phyloP scores from a whole-genome alignment of 2,888 invertebrate genomes.

The Trissolcus brochymenae region DNA sequence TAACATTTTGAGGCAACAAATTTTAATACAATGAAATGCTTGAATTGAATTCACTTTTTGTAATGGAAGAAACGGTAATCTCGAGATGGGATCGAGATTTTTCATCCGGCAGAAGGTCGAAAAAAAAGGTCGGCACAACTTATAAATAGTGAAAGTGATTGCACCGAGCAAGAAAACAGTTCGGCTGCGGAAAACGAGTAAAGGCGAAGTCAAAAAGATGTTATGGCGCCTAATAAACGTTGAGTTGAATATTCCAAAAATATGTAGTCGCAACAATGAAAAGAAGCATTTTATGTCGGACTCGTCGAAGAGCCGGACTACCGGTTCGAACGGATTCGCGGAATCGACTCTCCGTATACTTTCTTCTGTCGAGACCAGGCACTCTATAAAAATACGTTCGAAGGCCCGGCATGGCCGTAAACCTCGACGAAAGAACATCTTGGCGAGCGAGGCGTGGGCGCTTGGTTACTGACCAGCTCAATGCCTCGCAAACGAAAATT shows the following conservation, averaged over 20 bases:
- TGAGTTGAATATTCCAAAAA: conserved; percentile 58
- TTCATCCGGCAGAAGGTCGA: not conserved
- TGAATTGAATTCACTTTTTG: no score
- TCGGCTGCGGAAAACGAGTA: conserved; percentile 26
- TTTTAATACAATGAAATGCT: no score
- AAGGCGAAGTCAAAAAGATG: conserved; percentile 13
- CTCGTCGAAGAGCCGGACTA: conserved; percentile 45
- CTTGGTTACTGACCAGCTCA: conserved; percentile 57
- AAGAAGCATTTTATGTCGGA: conserved; percentile 52
- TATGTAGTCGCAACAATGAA: conserved; percentile 56
- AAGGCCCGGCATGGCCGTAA: conserved; percentile 65
- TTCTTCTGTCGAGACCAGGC: conserved; percentile 54
- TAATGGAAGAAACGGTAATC: not conserved
- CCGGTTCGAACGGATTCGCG: conserved; percentile 55
- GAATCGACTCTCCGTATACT: conserved; percentile 47
- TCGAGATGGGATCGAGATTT: not conserved
- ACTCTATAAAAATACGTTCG: conserved; percentile 69
- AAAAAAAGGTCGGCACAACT: conserved; percentile 7
- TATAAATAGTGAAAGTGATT: conserved; percentile 47
- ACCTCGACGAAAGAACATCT: conserved; percentile 62
- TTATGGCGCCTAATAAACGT: conserved; percentile 54
- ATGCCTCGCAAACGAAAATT: conserved; percentile 48
- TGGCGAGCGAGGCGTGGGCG: conserved; percentile 55
- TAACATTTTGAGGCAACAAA: not conserved
- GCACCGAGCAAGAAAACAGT: conserved; percentile 1